Evolutionary conservation across 1,140 invertebrate species (phyloP), one percentile per base, ranked within the genome.

Genomic region (Pseudomyrmex sp.): DNA sequence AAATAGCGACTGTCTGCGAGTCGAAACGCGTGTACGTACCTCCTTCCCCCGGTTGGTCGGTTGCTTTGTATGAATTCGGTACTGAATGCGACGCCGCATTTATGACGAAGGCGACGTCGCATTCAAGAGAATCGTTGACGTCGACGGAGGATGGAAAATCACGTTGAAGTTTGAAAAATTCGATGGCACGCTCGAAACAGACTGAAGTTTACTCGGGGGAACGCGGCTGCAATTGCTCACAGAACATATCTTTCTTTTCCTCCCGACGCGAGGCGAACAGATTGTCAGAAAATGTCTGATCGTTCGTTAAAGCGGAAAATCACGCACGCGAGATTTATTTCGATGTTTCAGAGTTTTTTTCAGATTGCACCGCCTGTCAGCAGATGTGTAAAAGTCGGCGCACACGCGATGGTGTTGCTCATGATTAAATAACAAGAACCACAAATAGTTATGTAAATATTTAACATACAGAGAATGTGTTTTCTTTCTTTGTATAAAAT

Each of bases 31-130:
- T 85, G 75, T 89, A 82, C 63, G 75, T 89, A 82, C 63, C 75
- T 77, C 35, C 5, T 35, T 35, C 7, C 35, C 5, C 0, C 5
- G 5, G 35, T 35, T 7, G 35, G 82, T 85, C 76, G 59, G 56
- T 58, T 79, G 58, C 84, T 85, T 82, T 89, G 83, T 83, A 88
- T 84, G 75, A 82, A 80, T 89, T 89, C 61, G 68, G 74, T 75
- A 35, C 80, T 83, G 79, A 86, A 76, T 66, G 70, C 59, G 74
- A 74, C 18, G 69, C 18, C 54, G 52, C 59, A 72, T 61, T 63
- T 59, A 54, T 70, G 65, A 58, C 26, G 26, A 58, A 59, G 20
- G 56, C 26, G 54, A 56, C 44, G 52, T 59, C 68, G 74, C 58
- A 84, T 88, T 84, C 82, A 69, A 65, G 20, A 52, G 68, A 87